phyloP scores from a whole-genome alignment of 37 sponge, comb jelly and placozoan species.

The Ephydatia muelleri region DNA sequence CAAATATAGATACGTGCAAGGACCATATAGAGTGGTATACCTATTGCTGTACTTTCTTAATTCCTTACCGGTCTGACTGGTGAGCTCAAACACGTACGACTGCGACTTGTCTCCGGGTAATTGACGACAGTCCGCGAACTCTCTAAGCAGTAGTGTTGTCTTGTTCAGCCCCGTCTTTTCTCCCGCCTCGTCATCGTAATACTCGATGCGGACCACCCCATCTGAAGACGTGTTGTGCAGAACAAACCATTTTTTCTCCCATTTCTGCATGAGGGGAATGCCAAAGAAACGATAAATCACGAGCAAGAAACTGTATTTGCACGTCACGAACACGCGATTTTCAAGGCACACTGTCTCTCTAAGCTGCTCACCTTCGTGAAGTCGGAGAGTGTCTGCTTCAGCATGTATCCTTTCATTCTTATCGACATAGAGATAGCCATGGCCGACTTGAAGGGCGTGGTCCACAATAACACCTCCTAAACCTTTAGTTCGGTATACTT shows the following conservation, averaged over 20 bases:
- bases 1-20: no score
- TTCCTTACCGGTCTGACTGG: constrained; percentile 45
- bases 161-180: constrained; percentile 23
- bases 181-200: constrained; percentile 57
- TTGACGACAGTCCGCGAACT: constrained; percentile 35
- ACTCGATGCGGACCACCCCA: constrained; percentile 70
- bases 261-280: constrained; percentile 38
- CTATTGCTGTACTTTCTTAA: no score
- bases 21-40: no score
- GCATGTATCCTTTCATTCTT: neutral
- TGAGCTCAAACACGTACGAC: constrained; percentile 68
- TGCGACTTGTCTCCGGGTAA: constrained; percentile 47
- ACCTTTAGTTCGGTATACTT: no score
- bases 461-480: no score
- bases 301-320: neutral
- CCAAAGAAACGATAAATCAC: neutral
- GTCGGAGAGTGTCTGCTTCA: neutral
- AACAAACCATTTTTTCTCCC: constrained; percentile 69
- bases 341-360: no score
- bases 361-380: neutral
- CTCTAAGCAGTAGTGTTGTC: constrained; percentile 60
- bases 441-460: neutral
- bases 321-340: no score
- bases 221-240: constrained; percentile 47
- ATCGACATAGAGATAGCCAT: neutral